Base-by-base conservation (phyloP, 1,140 invertebrate genomes). In the Drosophila littoralis region DNA sequence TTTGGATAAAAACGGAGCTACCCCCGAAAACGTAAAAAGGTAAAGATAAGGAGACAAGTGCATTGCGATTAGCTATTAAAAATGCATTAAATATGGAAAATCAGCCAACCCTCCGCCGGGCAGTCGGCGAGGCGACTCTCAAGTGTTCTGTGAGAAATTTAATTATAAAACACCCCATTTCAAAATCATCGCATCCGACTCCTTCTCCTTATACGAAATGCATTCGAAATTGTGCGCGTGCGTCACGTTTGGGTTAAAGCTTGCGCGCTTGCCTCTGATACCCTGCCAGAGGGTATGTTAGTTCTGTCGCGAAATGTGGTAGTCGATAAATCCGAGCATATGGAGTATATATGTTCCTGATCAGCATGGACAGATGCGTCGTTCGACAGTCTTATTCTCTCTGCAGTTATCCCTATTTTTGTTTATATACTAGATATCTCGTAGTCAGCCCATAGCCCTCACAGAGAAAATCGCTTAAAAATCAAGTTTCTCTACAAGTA, bases 221-320 rank as follows among this genome's bases (percentile, higher is more conserved):
- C 80, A 82, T 81, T 33, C 12, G 72, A 79, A 75, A 72, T 77
- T 60, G 69, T 66, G 69, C 83, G 81, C 83, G 83, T 89, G 84
- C 83, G 77, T 73, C 55, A 10, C 71, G 46, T 78, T 75, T 77
- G 50, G 33, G 8, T 17, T 52, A 28, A 28, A 28, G 22, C 22
- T 5, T 28, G 4, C 4, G 22, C 4, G 22, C 22, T 28, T 28
- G 22, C 22, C 22, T 28, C 22, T 5, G 22, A 28, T 28, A 28
- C 22, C 22, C 22, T 28, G 22, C 22, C 22, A 28, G 22, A 28
- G 22, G 22, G 22, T 28, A 28, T 28, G 22, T 28, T 5, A 28
- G 0, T 0, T 28, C 22, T 6, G 22, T 5, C 22, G 22, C 22
- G 22, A 28, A 5, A 22, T 22, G 2, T 22, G 22, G 0, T 22